Conservation (phyloP, 2,113 vertebrate genomes). For the Paraplagusia blochii region DNA sequence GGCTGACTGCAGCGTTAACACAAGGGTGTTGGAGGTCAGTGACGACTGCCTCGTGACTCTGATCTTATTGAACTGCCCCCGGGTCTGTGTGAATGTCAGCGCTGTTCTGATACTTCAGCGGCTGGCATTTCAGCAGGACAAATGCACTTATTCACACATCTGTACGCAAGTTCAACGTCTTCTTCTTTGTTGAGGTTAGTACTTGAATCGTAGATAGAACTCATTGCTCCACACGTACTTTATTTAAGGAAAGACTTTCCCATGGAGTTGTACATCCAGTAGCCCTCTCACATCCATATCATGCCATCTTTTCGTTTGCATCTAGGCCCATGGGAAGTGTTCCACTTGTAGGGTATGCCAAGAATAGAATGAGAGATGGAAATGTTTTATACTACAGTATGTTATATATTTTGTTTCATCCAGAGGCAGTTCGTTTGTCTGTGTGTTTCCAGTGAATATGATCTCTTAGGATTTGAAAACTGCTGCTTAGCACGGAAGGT, state of each 20-base stretch:
- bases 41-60: slow-evolving; percentile 9
- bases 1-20: slow-evolving; percentile 14
- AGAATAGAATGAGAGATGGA: slow-evolving; percentile 11
- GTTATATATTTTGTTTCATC: neutral
- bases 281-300: slow-evolving; percentile 24
- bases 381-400: slow-evolving; percentile 9
- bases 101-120: neutral
- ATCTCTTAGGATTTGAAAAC: too few species aligned
- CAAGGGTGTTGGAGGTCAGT: slow-evolving; percentile 37
- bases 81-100: neutral
- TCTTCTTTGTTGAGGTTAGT: slow-evolving; percentile 18
- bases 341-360: slow-evolving; percentile 20
- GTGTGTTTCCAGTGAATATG: too few species aligned
- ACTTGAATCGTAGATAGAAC: too few species aligned
- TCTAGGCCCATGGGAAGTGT: slow-evolving; percentile 22
- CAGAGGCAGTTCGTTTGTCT: neutral
- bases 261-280: slow-evolving; percentile 1
- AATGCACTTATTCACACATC: neutral
- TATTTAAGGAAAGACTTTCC: too few species aligned
- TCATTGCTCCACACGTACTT: too few species aligned
- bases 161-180: slow-evolving; percentile 15
- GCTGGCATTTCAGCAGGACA: neutral
- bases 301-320: slow-evolving; percentile 23
- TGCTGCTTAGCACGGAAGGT: too few species aligned
- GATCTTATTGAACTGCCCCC: slow-evolving; percentile 5